Evolutionary conservation across 92 coral and sea anemone species (phyloP), one percentile per base, ranked within the genome.

Genomic region (Metridium senile): DNA sequence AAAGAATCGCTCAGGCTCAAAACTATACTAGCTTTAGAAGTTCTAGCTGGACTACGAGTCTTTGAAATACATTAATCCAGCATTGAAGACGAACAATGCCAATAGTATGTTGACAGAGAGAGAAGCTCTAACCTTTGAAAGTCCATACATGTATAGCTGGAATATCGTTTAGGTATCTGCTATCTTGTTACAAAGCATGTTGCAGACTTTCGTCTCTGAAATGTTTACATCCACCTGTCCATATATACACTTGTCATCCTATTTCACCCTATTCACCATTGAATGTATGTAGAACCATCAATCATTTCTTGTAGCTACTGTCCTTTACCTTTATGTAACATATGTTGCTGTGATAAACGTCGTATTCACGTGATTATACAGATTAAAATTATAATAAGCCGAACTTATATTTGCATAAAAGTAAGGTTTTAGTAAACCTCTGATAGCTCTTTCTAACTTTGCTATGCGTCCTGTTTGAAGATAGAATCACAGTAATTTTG

Each of bases 321-420:
- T 39, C 49, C 49, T 13, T 39, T 39, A 13, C 49, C 49, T 39
- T 39, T 39, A 39, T 39, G 13, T 39, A 39, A 6, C 49, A 39
- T 39, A 39, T 39, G 49, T 39, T 39, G 6, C 49, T 39, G 13
- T 4, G 49, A 13, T 39, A 39, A 6, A 25, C 11, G 46, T 33
- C 52, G 52, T 26, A 33, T 74, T 66, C 72, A 25, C 43, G 57
- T 63, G 58, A 65, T 62, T 61, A 75, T 6, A 29, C 25, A 62
- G 81, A 75, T 75, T 75, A 75, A 33, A 65, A 25, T 23, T 34
- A 17, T 54, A 20, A 54, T 45, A 33, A 56, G 69, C 67, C 53
- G 66, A 11, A 20, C 26, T 13, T 17, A 16, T 74, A 54, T 74
- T 74, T 74, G 79, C n/a, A 28, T 34, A 56, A 20, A 39, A 51